These are phyloP conservation scores for Nezara viridula DNA, from an alignment of 2,888 invertebrate genomes.

Conservation along the genomic window DNA sequence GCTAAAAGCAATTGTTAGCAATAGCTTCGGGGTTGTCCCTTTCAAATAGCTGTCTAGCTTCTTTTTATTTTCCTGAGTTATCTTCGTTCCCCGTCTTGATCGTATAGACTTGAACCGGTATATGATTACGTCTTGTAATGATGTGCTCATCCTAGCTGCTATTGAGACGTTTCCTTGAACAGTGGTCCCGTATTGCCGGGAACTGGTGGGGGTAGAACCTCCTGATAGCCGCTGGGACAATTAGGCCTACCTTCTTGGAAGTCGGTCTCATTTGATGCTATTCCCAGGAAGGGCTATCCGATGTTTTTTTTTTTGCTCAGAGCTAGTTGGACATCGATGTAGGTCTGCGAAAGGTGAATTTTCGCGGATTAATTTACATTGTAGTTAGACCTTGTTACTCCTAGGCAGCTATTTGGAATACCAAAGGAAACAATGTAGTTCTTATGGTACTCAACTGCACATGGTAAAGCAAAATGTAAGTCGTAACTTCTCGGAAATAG, in stretches of 20 bases:
- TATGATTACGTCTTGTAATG: neutral
- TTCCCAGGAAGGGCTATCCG: neutral
- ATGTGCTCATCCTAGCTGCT: neutral
- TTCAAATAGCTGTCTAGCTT: too few relatives aligned
- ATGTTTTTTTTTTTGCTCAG: neutral
- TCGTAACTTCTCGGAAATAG: neutral
- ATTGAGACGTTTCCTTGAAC: neutral
- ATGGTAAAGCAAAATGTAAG: neutral
- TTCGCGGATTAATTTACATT: neutral
- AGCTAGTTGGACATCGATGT: neutral
- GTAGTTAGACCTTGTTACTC: neutral
- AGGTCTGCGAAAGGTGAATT: neutral
- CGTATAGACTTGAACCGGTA: neutral
- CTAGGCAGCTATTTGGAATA: neutral
- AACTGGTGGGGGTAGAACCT: neutral
- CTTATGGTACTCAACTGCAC: neutral
- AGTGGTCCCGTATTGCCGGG: neutral
- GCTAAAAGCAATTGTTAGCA: too few relatives aligned
- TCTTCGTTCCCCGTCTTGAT: neutral
- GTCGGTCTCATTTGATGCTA: neutral
- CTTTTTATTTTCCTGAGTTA: too few relatives aligned
- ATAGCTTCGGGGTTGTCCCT: too few relatives aligned
- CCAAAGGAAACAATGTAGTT: neutral
- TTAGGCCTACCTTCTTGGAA: neutral
- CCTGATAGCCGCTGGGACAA: neutral